Conservation (phyloP, 2,113 vertebrate genomes). For the Lethenteron camtschaticum region DNA sequence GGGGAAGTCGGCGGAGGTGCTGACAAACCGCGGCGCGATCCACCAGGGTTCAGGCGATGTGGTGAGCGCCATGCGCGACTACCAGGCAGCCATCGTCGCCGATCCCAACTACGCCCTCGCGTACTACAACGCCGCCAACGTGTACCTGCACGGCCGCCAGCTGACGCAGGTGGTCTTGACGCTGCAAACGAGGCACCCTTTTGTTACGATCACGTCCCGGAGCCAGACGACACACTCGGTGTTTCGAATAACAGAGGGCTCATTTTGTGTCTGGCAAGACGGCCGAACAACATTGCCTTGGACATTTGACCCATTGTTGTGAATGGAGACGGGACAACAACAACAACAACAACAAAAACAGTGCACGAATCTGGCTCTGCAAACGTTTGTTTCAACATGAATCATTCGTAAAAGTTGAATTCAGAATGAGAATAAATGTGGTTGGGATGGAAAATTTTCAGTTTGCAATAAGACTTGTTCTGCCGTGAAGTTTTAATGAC, state of each 20-base stretch:
- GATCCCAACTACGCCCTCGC: constrained; percentile 26
- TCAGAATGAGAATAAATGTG: too few relatives aligned
- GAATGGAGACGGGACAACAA: not conserved
- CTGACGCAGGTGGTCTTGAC: constrained; percentile 29
- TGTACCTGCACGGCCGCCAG: constrained; percentile 33
- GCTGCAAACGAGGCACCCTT: not conserved
- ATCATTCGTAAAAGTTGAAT: too few relatives aligned
- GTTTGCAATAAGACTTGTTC: too few relatives aligned
- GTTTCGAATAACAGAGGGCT: not conserved
- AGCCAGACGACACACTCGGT: not conserved
- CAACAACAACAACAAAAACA: not conserved
- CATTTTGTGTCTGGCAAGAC: not conserved
- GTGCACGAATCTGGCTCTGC: too few relatives aligned
- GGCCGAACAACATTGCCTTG: not conserved
- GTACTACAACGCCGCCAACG: constrained; percentile 37
- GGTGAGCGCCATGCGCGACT: constrained; percentile 32
- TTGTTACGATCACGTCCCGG: not conserved
- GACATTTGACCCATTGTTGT: not conserved
- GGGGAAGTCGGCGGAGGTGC: constrained; percentile 20
- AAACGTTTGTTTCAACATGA: too few relatives aligned
- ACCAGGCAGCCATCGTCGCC: constrained; percentile 27
- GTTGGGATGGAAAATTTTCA: too few relatives aligned
- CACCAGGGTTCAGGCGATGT: constrained; percentile 31
- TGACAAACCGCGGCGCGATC: constrained; percentile 37
- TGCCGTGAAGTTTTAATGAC: too few relatives aligned